Percentiles rank a stretch among this genome's conserved stretches.
phyloP scores from a whole-genome alignment of 2,113 vertebrate genomes.

The Phalacrocorax carbo region DNA sequence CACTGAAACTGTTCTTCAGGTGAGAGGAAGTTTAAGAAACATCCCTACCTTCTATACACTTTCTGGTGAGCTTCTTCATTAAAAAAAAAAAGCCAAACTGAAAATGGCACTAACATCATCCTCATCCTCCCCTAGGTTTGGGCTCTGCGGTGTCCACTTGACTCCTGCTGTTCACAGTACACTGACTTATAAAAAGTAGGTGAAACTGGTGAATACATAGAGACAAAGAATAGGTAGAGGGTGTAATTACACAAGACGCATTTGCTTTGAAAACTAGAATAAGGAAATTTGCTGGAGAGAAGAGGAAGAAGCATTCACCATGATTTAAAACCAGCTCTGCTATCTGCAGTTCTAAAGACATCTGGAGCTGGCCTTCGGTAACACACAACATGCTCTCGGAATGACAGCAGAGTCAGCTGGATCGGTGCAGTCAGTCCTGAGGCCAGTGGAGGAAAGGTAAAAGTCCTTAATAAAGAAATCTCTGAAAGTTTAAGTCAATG shows the following conservation, averaged over 20 bases:
- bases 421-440: not conserved
- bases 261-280: not conserved
- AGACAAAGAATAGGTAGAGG: not conserved
- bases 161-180: not conserved
- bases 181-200: not conserved
- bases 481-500: not conserved
- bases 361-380: not conserved
- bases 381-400: not conserved
- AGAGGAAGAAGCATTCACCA: accelerated
- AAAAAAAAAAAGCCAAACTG: not conserved
- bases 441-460: not conserved
- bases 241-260: not conserved
- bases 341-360: not conserved
- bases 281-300: not conserved
- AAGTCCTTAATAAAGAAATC: not conserved
- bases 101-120: not conserved
- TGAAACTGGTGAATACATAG: not conserved
- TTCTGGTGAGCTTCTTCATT: not conserved
- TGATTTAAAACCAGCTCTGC: not conserved
- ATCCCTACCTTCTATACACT: not conserved
- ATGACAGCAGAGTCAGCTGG: not conserved
- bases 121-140: not conserved
- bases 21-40: not conserved
- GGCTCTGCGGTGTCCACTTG: not conserved
- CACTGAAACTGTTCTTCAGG: not conserved